Conservation (phyloP, 2,888 invertebrate genomes). For the Orthosia gracilis region DNA sequence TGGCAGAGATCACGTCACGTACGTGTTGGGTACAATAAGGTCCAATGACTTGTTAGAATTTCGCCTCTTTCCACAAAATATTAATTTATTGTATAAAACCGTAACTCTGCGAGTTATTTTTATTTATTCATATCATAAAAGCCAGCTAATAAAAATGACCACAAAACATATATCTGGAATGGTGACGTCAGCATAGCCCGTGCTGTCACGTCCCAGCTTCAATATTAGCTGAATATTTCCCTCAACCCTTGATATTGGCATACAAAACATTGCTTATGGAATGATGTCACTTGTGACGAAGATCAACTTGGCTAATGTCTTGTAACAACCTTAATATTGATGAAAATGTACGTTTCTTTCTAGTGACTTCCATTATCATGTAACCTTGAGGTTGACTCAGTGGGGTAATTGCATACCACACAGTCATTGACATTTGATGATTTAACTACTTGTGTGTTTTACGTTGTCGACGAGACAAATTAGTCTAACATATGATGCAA, state of each 20-base stretch:
- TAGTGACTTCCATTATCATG: too few relatives aligned
- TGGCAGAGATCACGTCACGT: neutral
- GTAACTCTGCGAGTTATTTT: constrained; percentile 5
- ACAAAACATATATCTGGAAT: constrained; percentile 38
- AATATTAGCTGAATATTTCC: constrained; percentile 43
- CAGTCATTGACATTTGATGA: too few relatives aligned
- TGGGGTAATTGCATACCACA: too few relatives aligned
- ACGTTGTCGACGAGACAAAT: too few relatives aligned
- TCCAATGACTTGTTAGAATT: neutral
- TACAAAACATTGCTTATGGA: constrained; percentile 37
- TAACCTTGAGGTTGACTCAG: too few relatives aligned
- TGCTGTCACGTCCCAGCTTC: constrained; percentile 51
- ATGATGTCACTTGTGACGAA: constrained; percentile 23
- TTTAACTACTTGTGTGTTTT: too few relatives aligned
- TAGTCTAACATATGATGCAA: too few relatives aligned
- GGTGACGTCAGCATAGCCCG: constrained; percentile 29
- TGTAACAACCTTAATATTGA: too few relatives aligned
- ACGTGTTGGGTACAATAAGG: too few relatives aligned
- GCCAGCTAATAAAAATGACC: constrained; percentile 23
- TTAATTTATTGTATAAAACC: neutral
- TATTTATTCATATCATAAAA: constrained; percentile 23
- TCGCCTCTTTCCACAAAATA: neutral
- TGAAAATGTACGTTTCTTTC: too few relatives aligned
- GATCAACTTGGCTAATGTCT: neutral
- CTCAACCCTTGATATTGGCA: constrained; percentile 30